These are phyloP conservation scores for Bellardia pandia DNA, from an alignment of 2,888 invertebrate species.

Conservation along the genomic window DNA sequence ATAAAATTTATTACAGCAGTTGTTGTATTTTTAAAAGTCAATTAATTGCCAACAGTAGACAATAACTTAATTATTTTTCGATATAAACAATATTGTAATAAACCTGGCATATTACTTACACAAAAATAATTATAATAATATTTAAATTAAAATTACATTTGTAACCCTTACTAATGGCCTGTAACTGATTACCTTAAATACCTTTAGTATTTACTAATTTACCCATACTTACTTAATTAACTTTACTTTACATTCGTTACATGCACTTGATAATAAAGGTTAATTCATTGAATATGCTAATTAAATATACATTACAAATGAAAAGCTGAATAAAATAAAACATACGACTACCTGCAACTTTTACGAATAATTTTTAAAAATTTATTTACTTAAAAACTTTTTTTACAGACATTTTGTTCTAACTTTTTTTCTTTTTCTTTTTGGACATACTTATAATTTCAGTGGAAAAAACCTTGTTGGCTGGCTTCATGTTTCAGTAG, in stretches of 20 bases:
- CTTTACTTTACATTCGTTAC: neutral
- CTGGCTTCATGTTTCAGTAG: slow-evolving; percentile 20
- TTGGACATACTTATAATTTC: slow-evolving; percentile 22
- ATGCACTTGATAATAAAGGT: neutral
- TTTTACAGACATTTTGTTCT: neutral
- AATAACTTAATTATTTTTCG: too few species aligned
- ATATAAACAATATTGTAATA: too few species aligned
- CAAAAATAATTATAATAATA: too few species aligned
- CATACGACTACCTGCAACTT: neutral
- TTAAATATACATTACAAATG: neutral
- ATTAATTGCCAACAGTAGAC: too few species aligned
- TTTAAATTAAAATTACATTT: too few species aligned
- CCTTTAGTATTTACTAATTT: neutral
- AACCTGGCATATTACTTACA: too few species aligned
- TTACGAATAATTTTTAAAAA: neutral
- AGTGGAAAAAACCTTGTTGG: slow-evolving; percentile 30
- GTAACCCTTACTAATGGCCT: neutral
- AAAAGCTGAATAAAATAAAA: neutral
- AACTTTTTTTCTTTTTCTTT: neutral
- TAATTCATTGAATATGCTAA: slow-evolving; percentile 1
- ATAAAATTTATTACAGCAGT: too few species aligned
- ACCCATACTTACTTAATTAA: neutral
- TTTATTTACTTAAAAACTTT: slow-evolving; percentile 15
- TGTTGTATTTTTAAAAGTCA: too few species aligned
- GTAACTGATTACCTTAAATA: neutral